A percentile compares a stretch with the other conserved stretches of the same genome.
These are phyloP conservation scores for Perodicticus potto DNA, from an alignment of 2,797 vertebrate species.

Conservation along the genomic window DNA sequence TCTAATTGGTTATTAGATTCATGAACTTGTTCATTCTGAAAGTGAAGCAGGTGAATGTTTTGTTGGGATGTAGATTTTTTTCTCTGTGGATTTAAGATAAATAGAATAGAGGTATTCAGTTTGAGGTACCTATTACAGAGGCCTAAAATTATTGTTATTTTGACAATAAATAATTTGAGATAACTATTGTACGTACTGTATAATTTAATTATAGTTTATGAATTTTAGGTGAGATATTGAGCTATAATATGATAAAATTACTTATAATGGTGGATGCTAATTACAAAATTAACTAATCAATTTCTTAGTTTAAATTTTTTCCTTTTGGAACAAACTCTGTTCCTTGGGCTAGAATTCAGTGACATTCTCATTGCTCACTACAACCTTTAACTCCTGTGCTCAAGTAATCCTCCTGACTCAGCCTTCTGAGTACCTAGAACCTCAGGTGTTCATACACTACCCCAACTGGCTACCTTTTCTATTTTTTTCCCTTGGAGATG, in stretches of 20 bases:
- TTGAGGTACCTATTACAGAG: neutral
- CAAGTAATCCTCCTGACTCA: neutral
- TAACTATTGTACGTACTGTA: neutral
- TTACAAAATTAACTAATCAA: neutral
- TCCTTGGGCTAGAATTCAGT: neutral
- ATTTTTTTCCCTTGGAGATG: neutral
- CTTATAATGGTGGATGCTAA: neutral
- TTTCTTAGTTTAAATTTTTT: neutral
- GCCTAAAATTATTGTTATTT: neutral
- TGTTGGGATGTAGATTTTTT: neutral
- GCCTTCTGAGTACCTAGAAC: neutral
- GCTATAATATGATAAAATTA: neutral
- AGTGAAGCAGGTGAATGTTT: neutral
- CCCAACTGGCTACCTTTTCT: neutral
- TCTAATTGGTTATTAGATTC: neutral
- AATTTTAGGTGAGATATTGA: neutral
- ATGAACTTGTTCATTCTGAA: neutral
- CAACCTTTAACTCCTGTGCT: neutral
- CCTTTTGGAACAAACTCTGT: neutral
- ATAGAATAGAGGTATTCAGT: neutral
- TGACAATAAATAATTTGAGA: neutral
- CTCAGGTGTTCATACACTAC: neutral
- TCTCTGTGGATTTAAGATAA: neutral
- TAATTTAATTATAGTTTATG: neutral
- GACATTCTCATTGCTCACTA: neutral